phyloP scores from a whole-genome alignment of 2,113 vertebrate genomes.

The Gasterosteus aculeatus region DNA sequence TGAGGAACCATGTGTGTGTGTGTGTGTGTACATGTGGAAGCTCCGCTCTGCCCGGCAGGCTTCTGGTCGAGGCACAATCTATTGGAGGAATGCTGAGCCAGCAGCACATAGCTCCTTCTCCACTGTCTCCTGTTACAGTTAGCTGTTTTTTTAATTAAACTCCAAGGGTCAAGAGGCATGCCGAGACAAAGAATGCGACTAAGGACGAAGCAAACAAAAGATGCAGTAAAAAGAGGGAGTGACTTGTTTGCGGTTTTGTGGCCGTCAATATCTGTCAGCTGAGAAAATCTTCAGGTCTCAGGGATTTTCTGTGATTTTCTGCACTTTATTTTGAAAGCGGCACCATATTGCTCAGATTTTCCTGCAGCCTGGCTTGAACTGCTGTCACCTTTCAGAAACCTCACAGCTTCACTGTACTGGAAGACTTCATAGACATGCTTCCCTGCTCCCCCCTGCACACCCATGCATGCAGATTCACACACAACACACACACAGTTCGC shows the following conservation, averaged over 20 bases:
- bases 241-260: background rate
- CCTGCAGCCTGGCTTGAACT: conserved; percentile 30
- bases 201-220: background rate
- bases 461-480: conserved; percentile 47
- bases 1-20: conserved; percentile 49
- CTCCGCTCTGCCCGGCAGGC: conserved; percentile 54
- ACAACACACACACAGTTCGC: background rate
- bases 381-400: conserved; percentile 62
- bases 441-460: conserved; percentile 43
- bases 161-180: conserved; percentile 71
- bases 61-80: conserved; percentile 57
- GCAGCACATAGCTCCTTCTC: conserved; percentile 66
- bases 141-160: conserved; percentile 53
- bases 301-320: conserved; percentile 16
- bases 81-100: conserved; percentile 73
- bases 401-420: conserved; percentile 66
- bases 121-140: conserved; percentile 76
- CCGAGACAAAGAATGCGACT: conserved; percentile 41
- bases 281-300: conserved; percentile 11
- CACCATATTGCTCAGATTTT: conserved; percentile 26
- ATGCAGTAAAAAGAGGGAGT: background rate
- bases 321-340: conserved; percentile 40
- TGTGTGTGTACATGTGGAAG: conserved; percentile 15
- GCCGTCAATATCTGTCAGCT: background rate
- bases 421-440: conserved; percentile 64